Evolutionary conservation across 2,888 invertebrate species (phyloP).

Genomic region (Hirtodrosophila cameraria): DNA sequence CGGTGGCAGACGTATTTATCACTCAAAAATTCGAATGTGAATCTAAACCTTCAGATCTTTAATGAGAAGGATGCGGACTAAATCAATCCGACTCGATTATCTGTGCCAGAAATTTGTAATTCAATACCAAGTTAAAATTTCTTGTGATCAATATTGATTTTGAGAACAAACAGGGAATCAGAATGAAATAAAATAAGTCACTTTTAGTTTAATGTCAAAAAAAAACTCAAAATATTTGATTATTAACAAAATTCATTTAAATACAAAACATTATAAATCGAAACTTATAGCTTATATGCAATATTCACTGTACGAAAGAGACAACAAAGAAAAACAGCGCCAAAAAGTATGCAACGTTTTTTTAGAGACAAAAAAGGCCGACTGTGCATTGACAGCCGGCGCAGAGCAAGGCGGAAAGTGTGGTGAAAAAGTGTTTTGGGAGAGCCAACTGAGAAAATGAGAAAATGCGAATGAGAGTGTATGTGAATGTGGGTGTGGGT

Average conservation of each 20-base stretch:
- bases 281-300: too few species aligned
- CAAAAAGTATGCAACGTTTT: constrained; percentile 62
- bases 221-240: background rate
- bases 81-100: too few species aligned
- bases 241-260: background rate
- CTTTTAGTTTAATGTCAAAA: background rate
- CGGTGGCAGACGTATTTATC: too few species aligned
- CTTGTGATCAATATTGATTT: too few species aligned
- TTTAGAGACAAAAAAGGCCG: constrained; percentile 21
- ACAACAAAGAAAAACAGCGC: constrained; percentile 55
- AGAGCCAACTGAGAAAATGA: constrained; percentile 5
- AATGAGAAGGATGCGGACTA: too few species aligned
- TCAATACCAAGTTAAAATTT: too few species aligned
- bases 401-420: constrained; percentile 56
- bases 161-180: too few species aligned
- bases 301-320: constrained; percentile 53
- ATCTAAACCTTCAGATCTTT: too few species aligned
- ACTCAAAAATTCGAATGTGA: too few species aligned
- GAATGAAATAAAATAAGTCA: background rate
- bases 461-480: background rate
- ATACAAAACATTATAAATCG: background rate
- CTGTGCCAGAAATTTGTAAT: too few species aligned
- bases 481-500: background rate
- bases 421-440: constrained; percentile 60
- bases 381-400: constrained; percentile 60